Evolutionary conservation across 2,888 invertebrate species (phyloP).

Genomic region (Watsonalla binaria): DNA sequence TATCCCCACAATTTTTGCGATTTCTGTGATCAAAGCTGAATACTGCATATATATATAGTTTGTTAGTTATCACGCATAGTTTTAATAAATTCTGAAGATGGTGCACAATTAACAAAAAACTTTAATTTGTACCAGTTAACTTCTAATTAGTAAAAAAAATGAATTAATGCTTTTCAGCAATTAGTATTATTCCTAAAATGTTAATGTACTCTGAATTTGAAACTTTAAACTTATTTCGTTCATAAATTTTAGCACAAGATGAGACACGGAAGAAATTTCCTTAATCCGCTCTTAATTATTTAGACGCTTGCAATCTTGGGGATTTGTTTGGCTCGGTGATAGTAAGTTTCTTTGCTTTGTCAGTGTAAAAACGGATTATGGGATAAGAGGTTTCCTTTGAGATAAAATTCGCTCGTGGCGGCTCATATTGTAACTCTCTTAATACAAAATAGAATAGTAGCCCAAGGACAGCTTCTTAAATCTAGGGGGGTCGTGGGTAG

Average conservation of each 20-base stretch:
- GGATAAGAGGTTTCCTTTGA: slow-evolving; percentile 40
- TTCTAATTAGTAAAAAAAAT: too few species aligned
- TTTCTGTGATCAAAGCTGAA: too few species aligned
- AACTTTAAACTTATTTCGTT: slow-evolving; percentile 16
- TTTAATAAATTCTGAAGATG: too few species aligned
- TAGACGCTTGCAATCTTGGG: slow-evolving; percentile 52
- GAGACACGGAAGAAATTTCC: slow-evolving; percentile 49
- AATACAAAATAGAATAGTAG: slow-evolving; percentile 7
- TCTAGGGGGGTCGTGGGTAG: not conserved
- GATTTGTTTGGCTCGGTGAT: slow-evolving; percentile 53
- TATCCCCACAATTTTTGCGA: not conserved
- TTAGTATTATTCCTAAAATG: not conserved
- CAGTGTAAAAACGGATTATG: slow-evolving; percentile 61
- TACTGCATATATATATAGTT: too few species aligned
- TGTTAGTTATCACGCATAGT: not conserved
- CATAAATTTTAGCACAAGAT: slow-evolving; percentile 19
- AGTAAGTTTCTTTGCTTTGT: slow-evolving; percentile 51
- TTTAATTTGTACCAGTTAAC: too few species aligned
- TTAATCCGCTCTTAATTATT: slow-evolving; percentile 57
- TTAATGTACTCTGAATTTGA: not conserved
- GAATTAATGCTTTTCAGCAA: too few species aligned
- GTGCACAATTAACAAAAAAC: too few species aligned
- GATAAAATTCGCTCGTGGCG: slow-evolving; percentile 28
- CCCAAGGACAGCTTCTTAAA: not conserved
- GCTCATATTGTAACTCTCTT: slow-evolving; percentile 43